Conservation (phyloP, 2,888 invertebrate genomes). For the Sycophila texana region DNA sequence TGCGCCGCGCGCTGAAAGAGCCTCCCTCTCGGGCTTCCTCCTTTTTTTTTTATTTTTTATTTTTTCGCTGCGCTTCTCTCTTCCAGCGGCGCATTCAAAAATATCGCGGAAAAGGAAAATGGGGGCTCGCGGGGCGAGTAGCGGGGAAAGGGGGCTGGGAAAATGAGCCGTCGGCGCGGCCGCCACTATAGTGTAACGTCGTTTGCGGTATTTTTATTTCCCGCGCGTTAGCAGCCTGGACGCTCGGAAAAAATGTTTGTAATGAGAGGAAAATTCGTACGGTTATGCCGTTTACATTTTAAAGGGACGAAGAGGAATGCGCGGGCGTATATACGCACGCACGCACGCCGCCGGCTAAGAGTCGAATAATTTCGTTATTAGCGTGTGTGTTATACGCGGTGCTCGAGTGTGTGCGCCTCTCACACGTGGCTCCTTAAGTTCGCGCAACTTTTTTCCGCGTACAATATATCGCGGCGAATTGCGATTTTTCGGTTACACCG, state of each 20-base stretch:
- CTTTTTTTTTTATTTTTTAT: too few species aligned
- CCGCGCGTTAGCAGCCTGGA: conserved; percentile 2
- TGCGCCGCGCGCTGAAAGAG: conserved; percentile 11
- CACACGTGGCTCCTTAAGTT: conserved; percentile 25
- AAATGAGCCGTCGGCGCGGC: conserved; percentile 23
- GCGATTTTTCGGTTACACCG: background rate
- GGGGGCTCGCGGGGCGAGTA: too few species aligned
- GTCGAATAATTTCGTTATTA: conserved; percentile 43
- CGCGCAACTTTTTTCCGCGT: conserved; percentile 20
- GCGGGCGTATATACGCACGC: conserved; percentile 13
- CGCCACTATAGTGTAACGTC: conserved; percentile 26
- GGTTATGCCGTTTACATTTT: conserved; percentile 40
- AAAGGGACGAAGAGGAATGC: conserved; percentile 29
- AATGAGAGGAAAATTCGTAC: conserved; percentile 49
- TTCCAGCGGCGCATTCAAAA: conserved; percentile 18
- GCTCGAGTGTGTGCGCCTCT: background rate
- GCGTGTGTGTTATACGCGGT: background rate
- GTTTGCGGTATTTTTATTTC: conserved; percentile 51
- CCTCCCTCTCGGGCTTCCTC: too few species aligned
- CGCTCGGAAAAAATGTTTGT: conserved; percentile 51
- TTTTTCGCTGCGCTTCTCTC: too few species aligned
- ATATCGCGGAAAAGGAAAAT: conserved; percentile 17
- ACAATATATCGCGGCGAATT: too few species aligned
- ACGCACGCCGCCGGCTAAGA: background rate
- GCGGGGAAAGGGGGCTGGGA: background rate